Percentiles rank a stretch among this genome's conserved stretches.
Evolutionary conservation across 1,140 invertebrate species (phyloP).

Genomic region (Panulirus ornatus): DNA sequence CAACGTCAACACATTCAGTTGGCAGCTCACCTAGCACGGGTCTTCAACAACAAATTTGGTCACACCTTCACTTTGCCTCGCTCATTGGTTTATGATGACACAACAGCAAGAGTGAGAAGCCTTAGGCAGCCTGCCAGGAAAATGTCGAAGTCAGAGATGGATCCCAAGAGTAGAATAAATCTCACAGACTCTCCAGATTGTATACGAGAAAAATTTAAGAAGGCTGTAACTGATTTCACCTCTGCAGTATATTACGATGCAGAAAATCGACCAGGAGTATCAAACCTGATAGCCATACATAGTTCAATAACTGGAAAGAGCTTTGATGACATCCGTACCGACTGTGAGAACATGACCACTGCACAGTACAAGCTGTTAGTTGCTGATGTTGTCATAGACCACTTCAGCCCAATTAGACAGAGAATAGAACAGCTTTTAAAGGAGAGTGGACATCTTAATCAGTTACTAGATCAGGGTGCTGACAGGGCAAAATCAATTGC

Average conservation of each 20-base stretch:
- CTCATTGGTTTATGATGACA: constrained; percentile 80
- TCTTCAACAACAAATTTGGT: constrained; percentile 90
- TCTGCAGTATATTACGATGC: constrained; percentile 91
- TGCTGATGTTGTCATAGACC: constrained; percentile 86
- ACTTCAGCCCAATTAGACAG: constrained; percentile 85
- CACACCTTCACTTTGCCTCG: constrained; percentile 87
- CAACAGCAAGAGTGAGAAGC: constrained; percentile 84
- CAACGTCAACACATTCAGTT: constrained; percentile 96
- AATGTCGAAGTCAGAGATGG: constrained; percentile 97
- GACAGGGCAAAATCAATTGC: constrained; percentile 85
- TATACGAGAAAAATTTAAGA: constrained; percentile 91
- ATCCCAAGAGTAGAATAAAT: constrained; percentile 88
- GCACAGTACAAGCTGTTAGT: constrained; percentile 88
- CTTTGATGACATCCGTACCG: constrained; percentile 85
- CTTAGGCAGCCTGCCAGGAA: constrained; percentile 92
- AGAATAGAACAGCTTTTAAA: constrained; percentile 22
- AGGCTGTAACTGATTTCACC: constrained; percentile 94
- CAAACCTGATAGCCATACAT: constrained; percentile 93
- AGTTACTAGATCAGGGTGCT: constrained; percentile 84
- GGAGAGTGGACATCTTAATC: constrained; percentile 81
- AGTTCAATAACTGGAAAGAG: constrained; percentile 85
- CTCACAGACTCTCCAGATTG: constrained; percentile 88
- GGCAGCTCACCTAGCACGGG: constrained; percentile 87
- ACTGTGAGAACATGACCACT: constrained; percentile 85
- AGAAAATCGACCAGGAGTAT: constrained; percentile 88